Conservation (phyloP, 1,140 invertebrate species). For the Drosophila pallidifrons region DNA sequence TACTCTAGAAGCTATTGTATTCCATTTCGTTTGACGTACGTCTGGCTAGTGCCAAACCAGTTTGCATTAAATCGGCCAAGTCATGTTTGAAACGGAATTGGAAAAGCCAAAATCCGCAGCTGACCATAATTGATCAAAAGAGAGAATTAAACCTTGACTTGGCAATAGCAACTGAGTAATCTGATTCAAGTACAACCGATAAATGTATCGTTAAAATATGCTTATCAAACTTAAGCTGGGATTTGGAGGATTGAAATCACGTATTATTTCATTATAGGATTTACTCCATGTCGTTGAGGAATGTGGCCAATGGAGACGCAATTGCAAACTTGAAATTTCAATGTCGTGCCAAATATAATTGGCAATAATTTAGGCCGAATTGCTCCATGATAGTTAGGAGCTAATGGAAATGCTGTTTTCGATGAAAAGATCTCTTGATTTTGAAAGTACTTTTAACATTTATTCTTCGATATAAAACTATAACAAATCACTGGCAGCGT, state of each 20-base stretch:
- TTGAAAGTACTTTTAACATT: constrained; percentile 35
- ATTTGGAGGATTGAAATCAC: neutral
- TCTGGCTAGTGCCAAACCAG: constrained; percentile 68
- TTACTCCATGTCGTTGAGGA: constrained; percentile 54
- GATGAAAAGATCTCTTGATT: neutral
- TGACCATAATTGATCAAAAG: constrained; percentile 28
- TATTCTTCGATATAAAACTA: constrained; percentile 26
- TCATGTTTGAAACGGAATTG: constrained; percentile 56
- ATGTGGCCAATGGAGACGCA: constrained; percentile 64
- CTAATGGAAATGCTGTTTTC: neutral
- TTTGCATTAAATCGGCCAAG: constrained; percentile 43
- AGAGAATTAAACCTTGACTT: neutral
- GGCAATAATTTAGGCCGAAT: constrained; percentile 43
- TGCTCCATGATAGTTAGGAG: constrained; percentile 37
- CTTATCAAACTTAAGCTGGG: neutral
- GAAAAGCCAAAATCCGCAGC: constrained; percentile 49
- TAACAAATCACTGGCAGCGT: constrained; percentile 30
- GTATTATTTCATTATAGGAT: constrained; percentile 56
- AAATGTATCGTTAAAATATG: neutral
- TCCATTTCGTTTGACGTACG: constrained; percentile 58
- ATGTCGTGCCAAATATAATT: constrained; percentile 65
- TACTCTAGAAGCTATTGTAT: constrained; percentile 5
- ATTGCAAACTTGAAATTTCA: constrained; percentile 70
- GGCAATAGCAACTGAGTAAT: neutral
- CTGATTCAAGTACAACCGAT: neutral